Base-by-base conservation (phyloP, 1,140 invertebrate genomes). In the Drosophila tropicalis region DNA sequence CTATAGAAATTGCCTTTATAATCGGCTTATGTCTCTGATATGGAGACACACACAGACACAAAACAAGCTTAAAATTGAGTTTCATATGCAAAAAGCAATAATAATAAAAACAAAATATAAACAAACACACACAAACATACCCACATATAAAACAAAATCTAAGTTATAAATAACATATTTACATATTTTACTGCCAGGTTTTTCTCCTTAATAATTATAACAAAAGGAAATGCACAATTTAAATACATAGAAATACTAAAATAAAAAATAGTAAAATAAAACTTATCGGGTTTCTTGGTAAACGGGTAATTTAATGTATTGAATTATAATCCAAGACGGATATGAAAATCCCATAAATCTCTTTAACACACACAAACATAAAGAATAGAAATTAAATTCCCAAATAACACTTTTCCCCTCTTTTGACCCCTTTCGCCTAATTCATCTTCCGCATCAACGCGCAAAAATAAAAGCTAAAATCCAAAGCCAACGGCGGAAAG, bases 1-100 rank as follows among this genome's bases (percentile, higher is more conserved):
- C 47, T 76, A 76, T 76, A 76, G 73, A 76, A 76, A 76, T 76
- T 76, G 73, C 55, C 66, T 76, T 76, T 70, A 63, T 76, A 76
- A 76, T 76, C 73, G 72, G 73, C 72, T 76, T 76, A 76, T 41
- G 72, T 63, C 76, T 58, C 44, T 76, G 73, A 76, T 76, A 76
- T 76, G 72, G 70, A 58, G 55, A 73, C 62, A 73, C 56, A 54
- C 29, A 29, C 29, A 25, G 65, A 58, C 56, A 76, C 65, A 76
- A 68, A 70, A 76, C 65, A 76, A 63, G 73, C 73, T 76, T 76
- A 76, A 76, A 62, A 76, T 70, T 76, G 54, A 40, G 54, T 62
- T 76, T 76, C 36, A 41, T 68, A 65, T 62, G 73, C 56, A 76
- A 64, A 62, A 57, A 70, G 57, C 47, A 70, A 70, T 68, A 58